A percentile compares a stretch with the other conserved stretches of the same genome.
phyloP scores from a whole-genome alignment of 2,113 vertebrate genomes.

The Leptobrachium leishanense region DNA sequence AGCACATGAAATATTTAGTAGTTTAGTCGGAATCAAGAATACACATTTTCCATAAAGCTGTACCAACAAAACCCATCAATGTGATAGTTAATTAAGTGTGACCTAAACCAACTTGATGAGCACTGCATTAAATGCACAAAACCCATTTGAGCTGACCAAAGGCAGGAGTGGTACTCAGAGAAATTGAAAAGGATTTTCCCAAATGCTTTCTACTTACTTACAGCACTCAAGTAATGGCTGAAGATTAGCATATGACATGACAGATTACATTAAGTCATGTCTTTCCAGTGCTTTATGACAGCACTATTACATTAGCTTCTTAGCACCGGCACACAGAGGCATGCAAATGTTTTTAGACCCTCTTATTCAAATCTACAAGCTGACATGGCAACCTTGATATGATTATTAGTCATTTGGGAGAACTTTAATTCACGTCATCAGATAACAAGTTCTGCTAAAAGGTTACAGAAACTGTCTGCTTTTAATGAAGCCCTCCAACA shows the following conservation, averaged over 20 bases:
- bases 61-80: slow-evolving; percentile 67
- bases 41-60: slow-evolving; percentile 67
- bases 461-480: slow-evolving; percentile 86
- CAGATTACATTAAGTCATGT: slow-evolving; percentile 99
- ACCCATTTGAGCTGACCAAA: slow-evolving; percentile 85
- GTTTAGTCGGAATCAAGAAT: slow-evolving; percentile 66
- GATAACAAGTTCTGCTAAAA: slow-evolving; percentile 87
- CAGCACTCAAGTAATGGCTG: slow-evolving; percentile 86
- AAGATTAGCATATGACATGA: slow-evolving; percentile 99
- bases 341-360: slow-evolving; percentile 97
- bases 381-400: slow-evolving; percentile 98
- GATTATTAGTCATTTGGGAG: slow-evolving; percentile 97
- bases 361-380: slow-evolving; percentile 98
- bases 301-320: slow-evolving; percentile 95
- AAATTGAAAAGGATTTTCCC: slow-evolving; percentile 83
- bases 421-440: slow-evolving; percentile 92
- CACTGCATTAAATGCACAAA: slow-evolving; percentile 83
- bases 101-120: slow-evolving; percentile 86
- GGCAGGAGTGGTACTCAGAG: slow-evolving; percentile 79
- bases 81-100: slow-evolving; percentile 83
- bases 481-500: slow-evolving; percentile 81
- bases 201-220: slow-evolving; percentile 84
- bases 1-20: slow-evolving; percentile 76
- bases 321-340: slow-evolving; percentile 88
- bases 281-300: slow-evolving; percentile 89